These are phyloP conservation scores for Prostheceraeus crozeri DNA, from an alignment of 2,888 invertebrate genomes.

Conservation along the genomic window DNA sequence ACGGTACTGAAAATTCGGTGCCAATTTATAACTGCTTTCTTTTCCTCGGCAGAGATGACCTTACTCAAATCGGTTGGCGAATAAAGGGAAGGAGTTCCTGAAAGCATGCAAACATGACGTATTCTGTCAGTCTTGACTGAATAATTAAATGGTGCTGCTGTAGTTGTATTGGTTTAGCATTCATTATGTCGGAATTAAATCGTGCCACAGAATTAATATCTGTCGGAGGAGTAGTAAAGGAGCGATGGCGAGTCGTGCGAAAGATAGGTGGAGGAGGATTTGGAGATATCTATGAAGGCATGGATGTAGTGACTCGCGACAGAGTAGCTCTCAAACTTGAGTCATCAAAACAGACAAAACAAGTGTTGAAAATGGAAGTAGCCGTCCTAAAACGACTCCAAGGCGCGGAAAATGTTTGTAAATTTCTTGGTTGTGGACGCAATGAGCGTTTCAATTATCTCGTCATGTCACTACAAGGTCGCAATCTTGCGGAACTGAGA, in stretches of 20 bases:
- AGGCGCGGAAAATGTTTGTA: conserved; percentile 93
- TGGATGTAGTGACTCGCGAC: conserved; percentile 93
- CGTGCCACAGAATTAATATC: too few species aligned
- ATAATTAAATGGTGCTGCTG: too few species aligned
- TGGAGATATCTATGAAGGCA: conserved; percentile 91
- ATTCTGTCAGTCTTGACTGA: too few species aligned
- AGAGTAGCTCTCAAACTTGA: conserved; percentile 95
- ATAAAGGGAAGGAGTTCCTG: too few species aligned
- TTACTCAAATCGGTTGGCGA: too few species aligned
- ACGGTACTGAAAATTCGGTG: too few species aligned
- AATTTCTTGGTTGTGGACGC: conserved; percentile 95
- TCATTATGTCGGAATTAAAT: too few species aligned
- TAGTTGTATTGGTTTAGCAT: too few species aligned
- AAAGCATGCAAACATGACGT: too few species aligned
- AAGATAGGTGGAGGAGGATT: conserved; percentile 99
- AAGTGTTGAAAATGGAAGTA: conserved; percentile 99
- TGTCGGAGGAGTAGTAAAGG: background rate
- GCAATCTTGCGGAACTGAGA: conserved; percentile 70
- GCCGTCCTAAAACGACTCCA: conserved; percentile 81
- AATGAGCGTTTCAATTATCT: conserved; percentile 98
- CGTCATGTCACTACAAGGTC: conserved; percentile 96
- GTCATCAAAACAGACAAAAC: conserved; percentile 92
- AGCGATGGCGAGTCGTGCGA: conserved; percentile 33
- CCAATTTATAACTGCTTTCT: too few species aligned
- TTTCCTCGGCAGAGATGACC: too few species aligned